Percentiles rank a stretch among this genome's conserved stretches.
These are phyloP conservation scores for Argyrosomus japonicus DNA, from an alignment of 2,113 vertebrate genomes.

Conservation along the genomic window DNA sequence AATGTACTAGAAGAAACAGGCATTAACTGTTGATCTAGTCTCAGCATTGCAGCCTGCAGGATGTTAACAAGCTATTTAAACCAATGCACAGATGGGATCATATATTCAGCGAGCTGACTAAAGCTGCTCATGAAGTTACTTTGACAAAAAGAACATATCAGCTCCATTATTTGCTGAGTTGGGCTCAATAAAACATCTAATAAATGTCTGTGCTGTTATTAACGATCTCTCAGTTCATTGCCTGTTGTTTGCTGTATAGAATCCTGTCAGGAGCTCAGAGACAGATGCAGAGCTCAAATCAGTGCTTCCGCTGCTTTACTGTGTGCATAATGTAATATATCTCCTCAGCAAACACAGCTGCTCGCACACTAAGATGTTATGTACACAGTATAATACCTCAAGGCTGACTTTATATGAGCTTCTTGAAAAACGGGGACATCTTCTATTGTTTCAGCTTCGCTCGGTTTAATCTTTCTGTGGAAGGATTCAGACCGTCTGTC, in stretches of 20 bases:
- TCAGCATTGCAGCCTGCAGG: not conserved
- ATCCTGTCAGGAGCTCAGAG: not conserved
- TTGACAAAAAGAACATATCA: conserved; percentile 3
- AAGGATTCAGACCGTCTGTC: not conserved
- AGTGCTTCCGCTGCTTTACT: not conserved
- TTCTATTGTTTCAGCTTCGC: not conserved
- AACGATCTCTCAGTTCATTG: conserved; percentile 9
- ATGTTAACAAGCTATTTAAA: conserved; percentile 6
- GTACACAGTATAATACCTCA: conserved; percentile 1
- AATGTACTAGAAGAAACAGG: not conserved
- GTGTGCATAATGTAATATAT: conserved; percentile 17
- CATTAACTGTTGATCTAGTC: not conserved
- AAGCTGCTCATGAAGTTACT: not conserved
- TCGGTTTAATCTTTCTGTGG: not conserved
- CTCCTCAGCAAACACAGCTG: conserved; percentile 37
- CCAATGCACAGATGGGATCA: conserved; percentile 3
- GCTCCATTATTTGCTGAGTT: not conserved
- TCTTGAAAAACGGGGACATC: not conserved
- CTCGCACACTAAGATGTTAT: not conserved
- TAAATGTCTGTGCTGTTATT: conserved; percentile 17
- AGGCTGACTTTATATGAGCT: conserved; percentile 4
- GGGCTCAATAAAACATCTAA: not conserved
- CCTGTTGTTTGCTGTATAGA: conserved; percentile 5
- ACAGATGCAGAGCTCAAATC: conserved; percentile 5
- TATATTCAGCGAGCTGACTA: not conserved